Percentiles rank a stretch among this genome's conserved stretches.
phyloP scores from a whole-genome alignment of 2,797 vertebrate species.

The Sebastes alutus region DNA sequence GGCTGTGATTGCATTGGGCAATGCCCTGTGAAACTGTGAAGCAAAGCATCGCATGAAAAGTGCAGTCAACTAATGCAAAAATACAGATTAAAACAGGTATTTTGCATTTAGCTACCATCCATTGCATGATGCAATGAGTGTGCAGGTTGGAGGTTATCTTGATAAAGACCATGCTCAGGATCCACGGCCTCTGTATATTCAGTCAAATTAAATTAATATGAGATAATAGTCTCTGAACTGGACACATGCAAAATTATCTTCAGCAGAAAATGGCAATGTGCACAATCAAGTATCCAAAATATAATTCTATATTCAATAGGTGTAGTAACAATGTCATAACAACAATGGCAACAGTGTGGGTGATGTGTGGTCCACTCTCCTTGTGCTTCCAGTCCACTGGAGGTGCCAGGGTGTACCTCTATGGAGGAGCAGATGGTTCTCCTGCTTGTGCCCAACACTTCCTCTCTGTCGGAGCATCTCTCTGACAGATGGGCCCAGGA shows the following conservation, averaged over 20 bases:
- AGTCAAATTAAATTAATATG: background rate
- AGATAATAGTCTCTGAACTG: background rate
- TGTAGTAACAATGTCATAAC: slow-evolving; percentile 26
- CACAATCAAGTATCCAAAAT: background rate
- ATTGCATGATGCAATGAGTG: background rate
- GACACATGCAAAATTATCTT: background rate
- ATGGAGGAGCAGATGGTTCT: slow-evolving; percentile 82
- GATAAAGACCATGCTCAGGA: background rate
- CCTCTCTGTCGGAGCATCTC: slow-evolving; percentile 80
- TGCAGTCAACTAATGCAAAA: background rate
- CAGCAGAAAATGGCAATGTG: background rate
- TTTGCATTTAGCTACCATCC: background rate
- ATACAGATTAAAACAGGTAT: background rate
- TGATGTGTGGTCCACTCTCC: slow-evolving; percentile 42
- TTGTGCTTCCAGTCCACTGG: slow-evolving; percentile 28
- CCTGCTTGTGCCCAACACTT: slow-evolving; percentile 75
- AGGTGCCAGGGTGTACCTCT: slow-evolving; percentile 69
- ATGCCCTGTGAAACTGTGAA: slow-evolving; percentile 27
- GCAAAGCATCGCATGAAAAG: background rate
- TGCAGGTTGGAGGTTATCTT: background rate
- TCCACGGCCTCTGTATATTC: background rate
- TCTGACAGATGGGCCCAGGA: slow-evolving; percentile 84
- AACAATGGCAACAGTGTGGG: slow-evolving; percentile 39
- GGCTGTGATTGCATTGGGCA: slow-evolving; percentile 11
- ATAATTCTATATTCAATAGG: background rate